Percentiles rank a stretch among this genome's conserved stretches.
Evolutionary conservation across 2,113 vertebrate genomes (phyloP).

Genomic region (Nerophis lumbriciformis): DNA sequence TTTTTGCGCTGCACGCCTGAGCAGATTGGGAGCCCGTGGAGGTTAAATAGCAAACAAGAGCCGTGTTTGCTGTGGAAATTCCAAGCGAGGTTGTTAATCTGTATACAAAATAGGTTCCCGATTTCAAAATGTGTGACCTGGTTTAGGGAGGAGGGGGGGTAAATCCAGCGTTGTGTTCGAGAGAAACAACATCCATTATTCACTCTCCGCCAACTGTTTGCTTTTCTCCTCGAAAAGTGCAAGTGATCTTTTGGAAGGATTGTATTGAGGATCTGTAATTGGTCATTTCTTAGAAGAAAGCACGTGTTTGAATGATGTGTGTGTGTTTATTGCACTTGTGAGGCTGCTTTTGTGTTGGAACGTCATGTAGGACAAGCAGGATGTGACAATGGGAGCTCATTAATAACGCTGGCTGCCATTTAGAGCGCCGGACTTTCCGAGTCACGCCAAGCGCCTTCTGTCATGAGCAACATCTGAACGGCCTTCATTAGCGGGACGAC

Average conservation of each 20-base stretch:
- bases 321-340: constrained; percentile 2
- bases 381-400: constrained; percentile 27
- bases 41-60: constrained; percentile 44
- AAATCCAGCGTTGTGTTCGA: constrained; percentile 32
- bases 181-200: constrained; percentile 66
- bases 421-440: constrained; percentile 48
- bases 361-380: constrained; percentile 26
- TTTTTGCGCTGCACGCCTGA: constrained; percentile 25
- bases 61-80: constrained; percentile 30
- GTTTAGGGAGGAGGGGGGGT: constrained; percentile 21
- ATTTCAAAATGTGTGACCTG: constrained; percentile 53
- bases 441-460: constrained; percentile 27
- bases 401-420: constrained; percentile 54
- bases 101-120: constrained; percentile 32
- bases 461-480: constrained; percentile 45
- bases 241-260: constrained; percentile 6
- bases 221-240: constrained; percentile 39
- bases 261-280: constrained; percentile 16
- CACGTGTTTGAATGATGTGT: constrained; percentile 7
- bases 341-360: neutral
- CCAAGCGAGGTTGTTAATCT: constrained; percentile 13
- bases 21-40: constrained; percentile 13
- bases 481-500: constrained; percentile 40
- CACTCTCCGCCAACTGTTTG: constrained; percentile 55
- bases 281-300: constrained; percentile 6